phyloP scores from a whole-genome alignment of 2,888 invertebrate genomes.

The Lapara coniferarum region DNA sequence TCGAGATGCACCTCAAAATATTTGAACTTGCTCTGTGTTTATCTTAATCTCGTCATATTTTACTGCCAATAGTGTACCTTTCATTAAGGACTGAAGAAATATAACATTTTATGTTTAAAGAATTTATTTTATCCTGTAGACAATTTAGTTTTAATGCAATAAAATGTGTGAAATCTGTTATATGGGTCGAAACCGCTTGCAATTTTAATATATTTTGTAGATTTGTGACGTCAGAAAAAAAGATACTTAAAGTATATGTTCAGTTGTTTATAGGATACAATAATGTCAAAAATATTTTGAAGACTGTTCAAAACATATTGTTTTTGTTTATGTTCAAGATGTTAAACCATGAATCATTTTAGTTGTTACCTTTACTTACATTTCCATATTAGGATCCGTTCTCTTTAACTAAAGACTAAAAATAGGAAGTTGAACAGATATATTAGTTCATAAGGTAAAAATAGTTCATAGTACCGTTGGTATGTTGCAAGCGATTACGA shows the following conservation, averaged over 20 bases:
- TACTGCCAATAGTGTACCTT: background rate
- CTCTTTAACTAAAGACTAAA: no score
- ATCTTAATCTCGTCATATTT: background rate
- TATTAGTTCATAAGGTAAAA: no score
- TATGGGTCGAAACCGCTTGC: background rate
- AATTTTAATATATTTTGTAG: background rate
- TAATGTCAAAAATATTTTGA: no score
- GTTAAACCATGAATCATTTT: no score
- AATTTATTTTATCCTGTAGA: conserved; percentile 12
- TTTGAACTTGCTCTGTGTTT: background rate
- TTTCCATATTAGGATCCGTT: no score
- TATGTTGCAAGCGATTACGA: conserved; percentile 1
- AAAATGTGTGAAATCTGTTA: background rate
- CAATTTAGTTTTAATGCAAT: conserved; percentile 8
- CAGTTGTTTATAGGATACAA: no score
- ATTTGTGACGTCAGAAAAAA: background rate
- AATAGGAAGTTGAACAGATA: no score
- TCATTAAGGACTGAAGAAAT: background rate
- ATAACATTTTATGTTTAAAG: conserved; percentile 9
- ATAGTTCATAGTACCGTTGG: background rate
- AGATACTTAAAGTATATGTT: background rate
- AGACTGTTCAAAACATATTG: no score
- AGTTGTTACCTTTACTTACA: no score
- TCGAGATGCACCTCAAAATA: background rate
- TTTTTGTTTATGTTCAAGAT: no score